A percentile compares a stretch with the other conserved stretches of the same genome.
Conservation (phyloP, 2,797 vertebrate species). For the Tapirus indicus region DNA sequence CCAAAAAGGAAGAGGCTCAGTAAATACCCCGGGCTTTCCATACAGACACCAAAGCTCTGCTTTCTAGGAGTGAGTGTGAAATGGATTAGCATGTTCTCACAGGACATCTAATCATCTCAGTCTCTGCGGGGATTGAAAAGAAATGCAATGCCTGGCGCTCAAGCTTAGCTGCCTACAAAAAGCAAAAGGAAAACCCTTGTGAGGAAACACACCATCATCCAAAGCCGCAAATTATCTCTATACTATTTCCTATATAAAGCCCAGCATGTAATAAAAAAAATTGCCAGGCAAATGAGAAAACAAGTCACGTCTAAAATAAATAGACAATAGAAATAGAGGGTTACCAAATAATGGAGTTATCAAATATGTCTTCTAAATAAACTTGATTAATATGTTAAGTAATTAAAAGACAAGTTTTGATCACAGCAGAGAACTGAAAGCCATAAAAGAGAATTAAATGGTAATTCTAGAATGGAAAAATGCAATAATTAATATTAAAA, state of each 20-base stretch:
- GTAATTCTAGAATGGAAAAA: background rate
- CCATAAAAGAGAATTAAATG: background rate
- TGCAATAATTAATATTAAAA: background rate
- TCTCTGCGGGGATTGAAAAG: background rate
- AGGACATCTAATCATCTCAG: background rate
- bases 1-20: background rate
- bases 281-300: background rate
- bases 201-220: background rate
- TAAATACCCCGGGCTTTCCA: no score
- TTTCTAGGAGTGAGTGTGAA: background rate
- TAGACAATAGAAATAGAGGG: background rate
- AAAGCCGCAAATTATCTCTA: background rate
- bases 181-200: background rate
- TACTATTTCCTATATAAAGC: background rate
- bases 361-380: background rate
- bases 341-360: background rate
- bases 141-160: background rate
- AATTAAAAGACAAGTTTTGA: background rate
- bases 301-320: background rate
- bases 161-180: background rate
- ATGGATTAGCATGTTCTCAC: background rate
- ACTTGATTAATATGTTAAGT: background rate
- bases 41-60: background rate
- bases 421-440: background rate
- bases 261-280: background rate